These are phyloP conservation scores for Philereme vetulata DNA, from an alignment of 2,888 invertebrate species.

Conservation along the genomic window DNA sequence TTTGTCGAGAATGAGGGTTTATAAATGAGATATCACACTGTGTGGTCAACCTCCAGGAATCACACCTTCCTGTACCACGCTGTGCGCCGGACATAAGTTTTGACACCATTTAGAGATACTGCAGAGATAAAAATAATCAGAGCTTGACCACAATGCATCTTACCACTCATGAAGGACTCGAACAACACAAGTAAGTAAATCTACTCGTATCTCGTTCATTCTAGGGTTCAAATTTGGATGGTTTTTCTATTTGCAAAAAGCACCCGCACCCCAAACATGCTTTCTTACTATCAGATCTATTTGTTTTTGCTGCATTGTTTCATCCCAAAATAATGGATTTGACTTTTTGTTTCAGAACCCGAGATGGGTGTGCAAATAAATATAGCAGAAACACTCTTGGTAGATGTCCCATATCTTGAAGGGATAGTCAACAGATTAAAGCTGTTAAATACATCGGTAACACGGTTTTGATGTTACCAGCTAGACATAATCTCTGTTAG, in stretches of 20 bases:
- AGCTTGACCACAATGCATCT: constrained; percentile 67
- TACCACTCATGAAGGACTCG: constrained; percentile 35
- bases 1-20: constrained; percentile 68
- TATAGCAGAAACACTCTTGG: constrained; percentile 61
- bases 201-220: constrained; percentile 33
- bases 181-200: constrained; percentile 27
- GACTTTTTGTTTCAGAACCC: constrained; percentile 73
- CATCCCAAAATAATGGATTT: constrained; percentile 59
- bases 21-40: constrained; percentile 75
- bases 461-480: constrained; percentile 54
- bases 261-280: constrained; percentile 67
- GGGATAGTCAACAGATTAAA: constrained; percentile 60
- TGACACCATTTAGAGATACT: constrained; percentile 77
- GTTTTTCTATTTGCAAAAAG: constrained; percentile 50
- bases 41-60: constrained; percentile 73
- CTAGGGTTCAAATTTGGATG: constrained; percentile 7
- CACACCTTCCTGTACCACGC: constrained; percentile 79
- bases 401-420: constrained; percentile 64
- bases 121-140: constrained; percentile 76
- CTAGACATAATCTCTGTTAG: constrained; percentile 13
- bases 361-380: constrained; percentile 72
- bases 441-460: constrained; percentile 62
- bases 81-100: constrained; percentile 76
- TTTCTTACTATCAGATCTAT: constrained; percentile 77
- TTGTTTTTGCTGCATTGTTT: constrained; percentile 75